Percentiles rank a stretch among this genome's conserved stretches.
Conservation (phyloP, 2,888 invertebrate species). For the Platycheirus albimanus region DNA sequence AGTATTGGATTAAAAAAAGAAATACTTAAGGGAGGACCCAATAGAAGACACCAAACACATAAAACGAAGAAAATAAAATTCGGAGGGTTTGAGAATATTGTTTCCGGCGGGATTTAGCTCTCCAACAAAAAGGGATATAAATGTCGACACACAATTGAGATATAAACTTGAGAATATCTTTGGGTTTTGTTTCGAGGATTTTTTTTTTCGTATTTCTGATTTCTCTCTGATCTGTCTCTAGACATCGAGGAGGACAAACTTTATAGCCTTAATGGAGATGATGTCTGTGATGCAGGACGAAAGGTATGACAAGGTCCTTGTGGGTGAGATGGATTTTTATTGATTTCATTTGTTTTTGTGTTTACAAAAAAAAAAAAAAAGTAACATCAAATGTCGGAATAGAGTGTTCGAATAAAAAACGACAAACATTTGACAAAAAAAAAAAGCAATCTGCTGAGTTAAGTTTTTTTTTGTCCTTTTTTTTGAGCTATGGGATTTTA, state of each 20-base stretch:
- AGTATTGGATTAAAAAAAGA: background rate
- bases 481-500: background rate
- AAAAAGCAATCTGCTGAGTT: constrained; percentile 22
- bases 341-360: constrained; percentile 62
- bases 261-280: constrained; percentile 70
- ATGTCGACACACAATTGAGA: constrained; percentile 74
- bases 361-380: constrained; percentile 3
- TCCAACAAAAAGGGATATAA: constrained; percentile 68
- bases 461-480: background rate
- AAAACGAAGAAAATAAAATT: constrained; percentile 23
- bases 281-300: constrained; percentile 62
- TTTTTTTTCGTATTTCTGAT: background rate
- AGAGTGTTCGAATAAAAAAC: constrained; percentile 18
- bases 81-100: constrained; percentile 10
- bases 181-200: constrained; percentile 43
- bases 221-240: constrained; percentile 41
- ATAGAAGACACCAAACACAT: constrained; percentile 48
- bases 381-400: constrained; percentile 10
- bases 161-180: constrained; percentile 68
- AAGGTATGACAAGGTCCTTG: constrained; percentile 54
- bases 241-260: constrained; percentile 52
- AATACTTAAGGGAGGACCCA: background rate
- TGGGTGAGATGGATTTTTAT: constrained; percentile 32
- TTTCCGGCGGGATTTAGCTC: constrained; percentile 58
- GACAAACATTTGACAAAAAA: constrained; percentile 5